Conservation (phyloP, 2,888 invertebrate genomes). For the Cosmopolites sordidus region DNA sequence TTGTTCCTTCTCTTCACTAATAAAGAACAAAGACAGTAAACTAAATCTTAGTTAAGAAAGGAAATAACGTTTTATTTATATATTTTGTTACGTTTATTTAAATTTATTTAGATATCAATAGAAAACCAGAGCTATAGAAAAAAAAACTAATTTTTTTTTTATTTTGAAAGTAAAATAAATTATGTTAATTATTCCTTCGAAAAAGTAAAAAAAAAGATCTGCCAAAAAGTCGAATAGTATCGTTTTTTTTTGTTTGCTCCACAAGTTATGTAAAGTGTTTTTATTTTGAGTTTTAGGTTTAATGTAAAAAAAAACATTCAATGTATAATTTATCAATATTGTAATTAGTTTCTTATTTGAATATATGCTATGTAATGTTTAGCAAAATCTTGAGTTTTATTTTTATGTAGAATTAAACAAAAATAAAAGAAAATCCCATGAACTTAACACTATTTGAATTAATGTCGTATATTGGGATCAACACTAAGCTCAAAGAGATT, state of each 20-base stretch:
- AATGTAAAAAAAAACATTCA: slow-evolving; percentile 25
- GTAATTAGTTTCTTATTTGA: slow-evolving; percentile 25
- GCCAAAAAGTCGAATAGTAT: slow-evolving; percentile 26
- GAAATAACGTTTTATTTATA: background rate
- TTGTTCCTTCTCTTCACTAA: slow-evolving; percentile 2
- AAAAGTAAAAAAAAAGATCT: slow-evolving; percentile 25
- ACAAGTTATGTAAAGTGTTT: slow-evolving; percentile 22
- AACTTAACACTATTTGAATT: too few species aligned
- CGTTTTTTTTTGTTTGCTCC: slow-evolving; percentile 22
- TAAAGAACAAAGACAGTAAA: background rate
- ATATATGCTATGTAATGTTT: slow-evolving; percentile 27
- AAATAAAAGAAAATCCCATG: too few species aligned
- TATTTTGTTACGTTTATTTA: background rate
- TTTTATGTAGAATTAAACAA: too few species aligned
- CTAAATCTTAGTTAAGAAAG: background rate
- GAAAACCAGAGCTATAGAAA: background rate
- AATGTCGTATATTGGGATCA: too few species aligned
- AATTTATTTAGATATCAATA: background rate
- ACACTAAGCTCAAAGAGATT: too few species aligned
- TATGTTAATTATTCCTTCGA: too few species aligned
- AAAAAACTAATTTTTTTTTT: background rate
- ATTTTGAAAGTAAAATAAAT: too few species aligned
- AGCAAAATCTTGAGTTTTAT: slow-evolving; percentile 7
- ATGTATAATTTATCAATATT: slow-evolving; percentile 27
- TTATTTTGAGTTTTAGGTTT: slow-evolving; percentile 18